Conservation (phyloP, 2,113 vertebrate species). For the Microcebus tavaratra region DNA sequence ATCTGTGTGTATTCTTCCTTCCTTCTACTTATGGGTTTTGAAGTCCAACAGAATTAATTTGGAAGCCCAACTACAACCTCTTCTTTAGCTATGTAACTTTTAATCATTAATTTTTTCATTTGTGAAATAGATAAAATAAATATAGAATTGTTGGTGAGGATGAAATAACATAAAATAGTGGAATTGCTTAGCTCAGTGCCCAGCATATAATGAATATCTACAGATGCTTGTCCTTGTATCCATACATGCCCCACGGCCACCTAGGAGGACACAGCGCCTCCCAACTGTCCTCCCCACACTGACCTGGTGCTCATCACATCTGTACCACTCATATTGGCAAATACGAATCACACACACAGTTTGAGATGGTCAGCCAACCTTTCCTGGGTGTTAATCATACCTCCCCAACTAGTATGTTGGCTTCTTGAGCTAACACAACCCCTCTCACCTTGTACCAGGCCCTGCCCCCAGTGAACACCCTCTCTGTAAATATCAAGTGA, state of each 20-base stretch:
- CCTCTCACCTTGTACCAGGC: background rate
- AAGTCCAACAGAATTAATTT: background rate
- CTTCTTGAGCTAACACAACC: background rate
- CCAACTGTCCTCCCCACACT: background rate
- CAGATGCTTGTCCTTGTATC: rapidly evolving
- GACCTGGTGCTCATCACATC: rapidly evolving
- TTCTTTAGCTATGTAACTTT: constrained; percentile 2
- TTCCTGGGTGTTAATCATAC: background rate
- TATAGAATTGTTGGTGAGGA: background rate
- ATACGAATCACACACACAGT: background rate
- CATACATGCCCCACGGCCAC: too few species aligned
- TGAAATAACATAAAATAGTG: background rate
- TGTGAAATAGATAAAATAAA: constrained; percentile 43
- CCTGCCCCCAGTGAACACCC: background rate
- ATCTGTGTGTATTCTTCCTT: background rate
- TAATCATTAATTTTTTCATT: constrained; percentile 15
- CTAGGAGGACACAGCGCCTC: background rate
- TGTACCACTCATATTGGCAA: background rate
- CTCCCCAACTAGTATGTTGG: rapidly evolving
- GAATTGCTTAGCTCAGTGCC: background rate
- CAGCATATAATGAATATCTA: background rate
- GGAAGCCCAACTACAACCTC: background rate
- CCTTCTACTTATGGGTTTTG: background rate
- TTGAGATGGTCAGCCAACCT: background rate
- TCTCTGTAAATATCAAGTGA: background rate